Evolutionary conservation across 2,888 invertebrate species (phyloP).

Genomic region (Aporophyla nigra): DNA sequence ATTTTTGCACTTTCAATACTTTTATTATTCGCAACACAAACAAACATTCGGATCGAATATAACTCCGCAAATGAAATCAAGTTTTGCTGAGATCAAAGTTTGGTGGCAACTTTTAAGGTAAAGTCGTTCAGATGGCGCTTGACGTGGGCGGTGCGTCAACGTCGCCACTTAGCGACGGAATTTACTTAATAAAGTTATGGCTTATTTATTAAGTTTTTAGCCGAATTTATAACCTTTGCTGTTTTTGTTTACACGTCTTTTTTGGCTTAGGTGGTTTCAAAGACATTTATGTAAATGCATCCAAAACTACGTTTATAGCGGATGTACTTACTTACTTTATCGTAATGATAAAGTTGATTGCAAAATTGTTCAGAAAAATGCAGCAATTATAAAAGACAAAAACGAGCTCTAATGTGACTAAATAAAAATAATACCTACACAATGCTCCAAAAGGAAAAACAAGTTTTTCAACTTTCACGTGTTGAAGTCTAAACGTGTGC

Average conservation of each 20-base stretch:
- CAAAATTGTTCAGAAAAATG: not conserved
- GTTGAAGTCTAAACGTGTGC: not conserved
- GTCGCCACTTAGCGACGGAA: slow-evolving; percentile 46
- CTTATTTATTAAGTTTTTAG: slow-evolving; percentile 45
- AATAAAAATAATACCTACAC: not conserved
- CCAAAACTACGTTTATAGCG: slow-evolving; percentile 22
- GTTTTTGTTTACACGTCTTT: slow-evolving; percentile 23
- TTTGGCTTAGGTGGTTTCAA: slow-evolving; percentile 5
- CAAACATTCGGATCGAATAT: slow-evolving; percentile 83
- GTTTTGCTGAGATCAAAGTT: slow-evolving; percentile 74
- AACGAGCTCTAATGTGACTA: not conserved
- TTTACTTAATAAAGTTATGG: slow-evolving; percentile 48
- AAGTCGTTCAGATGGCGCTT: slow-evolving; percentile 40
- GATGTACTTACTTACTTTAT: slow-evolving; percentile 5
- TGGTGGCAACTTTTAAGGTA: slow-evolving; percentile 68
- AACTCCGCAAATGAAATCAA: slow-evolving; percentile 72
- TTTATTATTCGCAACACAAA: slow-evolving; percentile 87
- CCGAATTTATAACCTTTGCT: slow-evolving; percentile 26
- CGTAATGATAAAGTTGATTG: not conserved
- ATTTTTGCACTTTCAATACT: slow-evolving; percentile 86
- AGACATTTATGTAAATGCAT: slow-evolving; percentile 11
- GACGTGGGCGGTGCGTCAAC: slow-evolving; percentile 50
- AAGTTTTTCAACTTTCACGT: slow-evolving; percentile 19
- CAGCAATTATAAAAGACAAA: not conserved
- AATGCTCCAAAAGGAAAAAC: not conserved